These are phyloP conservation scores for Egretta garzetta DNA, from an alignment of 2,113 vertebrate genomes.

Conservation along the genomic window DNA sequence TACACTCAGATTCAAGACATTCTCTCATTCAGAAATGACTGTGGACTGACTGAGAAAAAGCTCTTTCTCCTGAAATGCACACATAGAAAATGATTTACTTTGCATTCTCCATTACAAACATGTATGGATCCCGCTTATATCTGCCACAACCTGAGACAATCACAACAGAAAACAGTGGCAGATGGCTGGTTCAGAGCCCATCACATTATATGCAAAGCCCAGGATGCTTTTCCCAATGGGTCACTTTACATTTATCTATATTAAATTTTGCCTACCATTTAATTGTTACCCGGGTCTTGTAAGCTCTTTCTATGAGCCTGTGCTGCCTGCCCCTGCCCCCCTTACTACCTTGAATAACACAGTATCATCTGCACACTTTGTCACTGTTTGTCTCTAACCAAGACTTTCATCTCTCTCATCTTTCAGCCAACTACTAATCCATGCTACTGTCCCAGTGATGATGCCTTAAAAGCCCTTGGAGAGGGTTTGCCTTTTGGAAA, in stretches of 20 bases:
- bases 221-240: background rate
- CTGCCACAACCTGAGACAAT: background rate
- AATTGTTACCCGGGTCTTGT: background rate
- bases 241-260: background rate
- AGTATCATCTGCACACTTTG: background rate
- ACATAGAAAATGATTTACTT: background rate
- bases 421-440: background rate
- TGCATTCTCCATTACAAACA: background rate
- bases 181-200: background rate
- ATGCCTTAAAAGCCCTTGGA: background rate
- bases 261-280: background rate
- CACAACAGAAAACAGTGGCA: background rate
- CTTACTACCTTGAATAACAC: background rate
- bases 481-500: background rate
- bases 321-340: accelerated
- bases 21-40: background rate
- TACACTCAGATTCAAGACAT: background rate
- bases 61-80: background rate
- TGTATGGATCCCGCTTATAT: background rate
- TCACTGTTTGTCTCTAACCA: background rate
- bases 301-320: background rate
- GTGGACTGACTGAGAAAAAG: background rate
- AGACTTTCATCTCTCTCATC: background rate
- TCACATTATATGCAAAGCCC: background rate
- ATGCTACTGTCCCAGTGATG: background rate